Evolutionary conservation across 2,113 vertebrate genomes (phyloP).

Genomic region (Scatophagus argus): DNA sequence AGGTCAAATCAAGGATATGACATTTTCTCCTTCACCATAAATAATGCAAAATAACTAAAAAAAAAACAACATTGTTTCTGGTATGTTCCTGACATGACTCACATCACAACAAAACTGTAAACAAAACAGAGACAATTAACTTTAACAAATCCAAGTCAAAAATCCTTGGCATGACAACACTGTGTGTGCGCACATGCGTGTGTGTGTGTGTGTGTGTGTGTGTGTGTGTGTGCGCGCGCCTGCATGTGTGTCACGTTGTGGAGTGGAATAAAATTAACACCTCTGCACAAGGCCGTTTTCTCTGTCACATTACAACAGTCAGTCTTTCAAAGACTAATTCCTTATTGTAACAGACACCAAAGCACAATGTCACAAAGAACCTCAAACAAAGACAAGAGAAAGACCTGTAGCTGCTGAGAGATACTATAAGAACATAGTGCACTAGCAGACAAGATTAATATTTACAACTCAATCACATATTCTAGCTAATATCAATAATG

Average conservation of each 20-base stretch:
- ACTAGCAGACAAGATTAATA: background rate
- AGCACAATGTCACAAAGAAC: conserved; percentile 29
- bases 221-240: background rate
- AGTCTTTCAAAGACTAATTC: conserved; percentile 21
- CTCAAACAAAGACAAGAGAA: conserved; percentile 37
- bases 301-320: conserved; percentile 30
- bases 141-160: conserved; percentile 25
- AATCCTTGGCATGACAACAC: conserved; percentile 2
- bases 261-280: conserved; percentile 46
- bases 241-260: background rate
- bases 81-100: conserved; percentile 43
- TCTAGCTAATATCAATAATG: conserved; percentile 8
- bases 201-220: background rate
- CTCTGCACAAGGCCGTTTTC: conserved; percentile 31
- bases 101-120: conserved; percentile 39
- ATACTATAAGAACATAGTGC: conserved; percentile 4
- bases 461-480: background rate
- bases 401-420: conserved; percentile 48
- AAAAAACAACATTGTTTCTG: conserved; percentile 19
- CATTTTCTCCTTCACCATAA: conserved; percentile 48
- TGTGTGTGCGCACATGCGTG: no score
- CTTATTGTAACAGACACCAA: conserved; percentile 11
- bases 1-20: conserved; percentile 1
- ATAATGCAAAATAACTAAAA: conserved; percentile 33
- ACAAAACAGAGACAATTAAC: conserved; percentile 23